phyloP scores from a whole-genome alignment of 2,888 invertebrate species.

The Blastobasis adustella region DNA sequence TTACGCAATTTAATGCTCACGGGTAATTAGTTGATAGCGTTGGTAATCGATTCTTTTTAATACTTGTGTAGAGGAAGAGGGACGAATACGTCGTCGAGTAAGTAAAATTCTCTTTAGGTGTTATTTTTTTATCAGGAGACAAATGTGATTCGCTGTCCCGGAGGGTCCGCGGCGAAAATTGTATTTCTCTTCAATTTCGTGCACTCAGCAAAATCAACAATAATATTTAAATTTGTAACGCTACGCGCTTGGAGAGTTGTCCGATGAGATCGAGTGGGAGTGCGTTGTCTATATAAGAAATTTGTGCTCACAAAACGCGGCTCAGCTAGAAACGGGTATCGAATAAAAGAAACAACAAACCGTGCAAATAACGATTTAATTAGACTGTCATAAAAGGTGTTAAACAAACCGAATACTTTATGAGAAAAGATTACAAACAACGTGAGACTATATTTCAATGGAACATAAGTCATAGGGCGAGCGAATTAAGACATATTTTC shows the following conservation, averaged over 20 bases:
- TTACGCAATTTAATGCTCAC: constrained; percentile 66
- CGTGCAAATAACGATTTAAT: constrained; percentile 9
- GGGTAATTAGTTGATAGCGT: constrained; percentile 58
- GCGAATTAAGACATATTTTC: constrained; percentile 72
- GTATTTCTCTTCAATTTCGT: constrained; percentile 70
- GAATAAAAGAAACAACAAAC: neutral
- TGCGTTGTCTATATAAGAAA: constrained; percentile 22
- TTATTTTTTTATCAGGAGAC: constrained; percentile 37
- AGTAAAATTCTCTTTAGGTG: constrained; percentile 19
- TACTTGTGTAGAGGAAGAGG: constrained; percentile 16
- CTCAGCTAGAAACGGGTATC: neutral
- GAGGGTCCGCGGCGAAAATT: constrained; percentile 56
- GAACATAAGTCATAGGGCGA: constrained; percentile 67
- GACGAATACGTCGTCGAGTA: too few species aligned
- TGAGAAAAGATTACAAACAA: constrained; percentile 30
- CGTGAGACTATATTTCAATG: constrained; percentile 46
- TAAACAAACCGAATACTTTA: constrained; percentile 36
- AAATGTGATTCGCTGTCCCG: constrained; percentile 44
- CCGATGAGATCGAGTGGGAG: constrained; percentile 26
- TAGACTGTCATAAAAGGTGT: constrained; percentile 26
- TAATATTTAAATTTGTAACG: constrained; percentile 67
- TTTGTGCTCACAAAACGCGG: neutral
- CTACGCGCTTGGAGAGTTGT: constrained; percentile 41
- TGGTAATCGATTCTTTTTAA: constrained; percentile 42
- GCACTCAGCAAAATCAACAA: constrained; percentile 70